A percentile compares a stretch with the other conserved stretches of the same genome.
Evolutionary conservation across 2,797 vertebrate genomes (phyloP).

Genomic region (Enteromius mattozi): DNA sequence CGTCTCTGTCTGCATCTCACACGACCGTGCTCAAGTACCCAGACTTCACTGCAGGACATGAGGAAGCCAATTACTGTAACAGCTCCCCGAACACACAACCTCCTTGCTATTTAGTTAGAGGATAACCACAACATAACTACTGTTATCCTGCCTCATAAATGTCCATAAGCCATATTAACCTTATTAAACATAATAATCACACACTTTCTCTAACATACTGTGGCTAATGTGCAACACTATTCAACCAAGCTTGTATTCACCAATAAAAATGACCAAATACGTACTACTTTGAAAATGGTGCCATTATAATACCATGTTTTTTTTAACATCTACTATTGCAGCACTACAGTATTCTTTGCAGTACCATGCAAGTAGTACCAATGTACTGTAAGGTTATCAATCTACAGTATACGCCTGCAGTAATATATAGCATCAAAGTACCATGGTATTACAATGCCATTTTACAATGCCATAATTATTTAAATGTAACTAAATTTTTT

Average conservation of each 20-base stretch:
- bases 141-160: neutral
- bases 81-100: neutral
- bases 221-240: neutral
- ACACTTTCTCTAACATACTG: neutral
- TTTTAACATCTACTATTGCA: neutral
- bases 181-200: neutral
- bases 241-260: neutral
- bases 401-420: neutral
- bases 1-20: slow-evolving; percentile 5
- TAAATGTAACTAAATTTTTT: neutral
- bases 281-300: neutral
- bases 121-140: neutral
- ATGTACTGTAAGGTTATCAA: neutral
- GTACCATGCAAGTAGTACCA: neutral
- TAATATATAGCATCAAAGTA: neutral
- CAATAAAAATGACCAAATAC: neutral
- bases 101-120: neutral
- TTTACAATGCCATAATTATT: neutral
- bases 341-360: neutral
- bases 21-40: neutral
- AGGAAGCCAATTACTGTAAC: neutral
- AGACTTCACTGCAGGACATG: neutral
- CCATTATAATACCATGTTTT: neutral
- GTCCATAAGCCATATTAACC: neutral
- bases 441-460: neutral